phyloP scores from a whole-genome alignment of 1,140 invertebrate genomes.

The Drosophila sproati region DNA sequence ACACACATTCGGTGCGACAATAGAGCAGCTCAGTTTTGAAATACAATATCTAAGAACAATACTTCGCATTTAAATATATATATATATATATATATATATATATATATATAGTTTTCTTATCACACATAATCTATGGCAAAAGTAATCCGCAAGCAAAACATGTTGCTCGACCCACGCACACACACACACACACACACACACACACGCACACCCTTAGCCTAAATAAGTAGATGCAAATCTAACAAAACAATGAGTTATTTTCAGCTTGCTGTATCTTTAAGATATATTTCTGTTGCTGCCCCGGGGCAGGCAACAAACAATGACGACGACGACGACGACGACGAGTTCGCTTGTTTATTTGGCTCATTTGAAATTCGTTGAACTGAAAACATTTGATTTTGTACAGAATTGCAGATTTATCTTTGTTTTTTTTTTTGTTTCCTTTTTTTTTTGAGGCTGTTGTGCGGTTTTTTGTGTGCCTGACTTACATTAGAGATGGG shows the following conservation, averaged over 20 bases:
- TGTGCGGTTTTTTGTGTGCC: conserved; percentile 3
- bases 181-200: conserved; percentile 10
- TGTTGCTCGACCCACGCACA: conserved; percentile 28
- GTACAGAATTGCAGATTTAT: conserved; percentile 63
- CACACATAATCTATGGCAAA: conserved; percentile 53
- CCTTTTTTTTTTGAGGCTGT: no score
- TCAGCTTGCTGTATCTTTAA: conserved; percentile 49
- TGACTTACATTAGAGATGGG: conserved; percentile 21
- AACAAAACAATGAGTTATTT: conserved; percentile 55
- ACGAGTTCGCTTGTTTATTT: conserved; percentile 49
- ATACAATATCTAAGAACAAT: conserved; percentile 48
- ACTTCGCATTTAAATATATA: conserved; percentile 38
- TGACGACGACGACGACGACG: conserved; percentile 6
- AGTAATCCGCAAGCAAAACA: conserved; percentile 58
- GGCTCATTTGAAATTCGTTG: conserved; percentile 64
- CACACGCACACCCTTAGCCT: not conserved
- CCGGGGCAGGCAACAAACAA: conserved; percentile 31
- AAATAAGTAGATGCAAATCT: conserved; percentile 58
- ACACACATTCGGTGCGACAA: conserved; percentile 13
- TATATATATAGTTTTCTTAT: conserved; percentile 40
- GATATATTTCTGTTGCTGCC: conserved; percentile 42
- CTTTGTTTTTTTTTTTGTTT: conserved; percentile 23
- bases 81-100: conserved; percentile 8
- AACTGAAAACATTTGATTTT: conserved; percentile 63
- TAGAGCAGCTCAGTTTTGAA: conserved; percentile 29